These are phyloP conservation scores for Cebus imitator DNA, from an alignment of 2,113 vertebrate genomes.

Conservation along the genomic window DNA sequence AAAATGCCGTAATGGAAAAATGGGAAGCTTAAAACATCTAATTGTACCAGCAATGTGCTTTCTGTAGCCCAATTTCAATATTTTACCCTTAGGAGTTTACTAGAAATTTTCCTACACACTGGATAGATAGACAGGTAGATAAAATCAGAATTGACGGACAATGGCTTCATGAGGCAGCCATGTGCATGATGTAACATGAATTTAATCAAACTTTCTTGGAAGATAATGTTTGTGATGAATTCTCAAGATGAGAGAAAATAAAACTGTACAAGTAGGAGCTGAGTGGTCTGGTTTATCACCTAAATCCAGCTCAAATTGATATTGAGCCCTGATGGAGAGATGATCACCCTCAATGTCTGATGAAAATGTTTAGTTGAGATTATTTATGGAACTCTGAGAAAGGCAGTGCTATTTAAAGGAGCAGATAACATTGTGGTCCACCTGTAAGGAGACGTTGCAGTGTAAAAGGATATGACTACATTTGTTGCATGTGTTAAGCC, in stretches of 20 bases:
- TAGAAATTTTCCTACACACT: neutral
- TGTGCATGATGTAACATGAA: neutral
- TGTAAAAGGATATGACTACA: fast-evolving
- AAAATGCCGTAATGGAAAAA: neutral
- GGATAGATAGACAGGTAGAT: neutral
- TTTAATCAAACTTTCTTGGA: neutral
- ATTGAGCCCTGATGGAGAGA: neutral
- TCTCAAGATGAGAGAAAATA: neutral
- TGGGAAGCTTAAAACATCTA: neutral
- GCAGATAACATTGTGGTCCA: neutral
- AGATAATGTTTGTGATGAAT: neutral
- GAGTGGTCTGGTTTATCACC: neutral
- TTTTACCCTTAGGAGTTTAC: neutral
- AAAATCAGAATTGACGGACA: neutral
- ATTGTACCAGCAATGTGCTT: neutral
- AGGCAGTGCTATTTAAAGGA: neutral
- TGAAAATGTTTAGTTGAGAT: neutral
- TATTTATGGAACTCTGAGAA: neutral
- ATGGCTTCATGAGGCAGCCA: neutral
- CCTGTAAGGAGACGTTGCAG: neutral
- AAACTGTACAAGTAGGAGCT: neutral
- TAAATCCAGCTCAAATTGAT: neutral
- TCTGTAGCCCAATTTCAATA: neutral
- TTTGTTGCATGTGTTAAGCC: neutral
- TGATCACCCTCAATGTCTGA: neutral